Evolutionary conservation across 2,797 vertebrate genomes (phyloP).

Genomic region (Uromys caudimaculatus): DNA sequence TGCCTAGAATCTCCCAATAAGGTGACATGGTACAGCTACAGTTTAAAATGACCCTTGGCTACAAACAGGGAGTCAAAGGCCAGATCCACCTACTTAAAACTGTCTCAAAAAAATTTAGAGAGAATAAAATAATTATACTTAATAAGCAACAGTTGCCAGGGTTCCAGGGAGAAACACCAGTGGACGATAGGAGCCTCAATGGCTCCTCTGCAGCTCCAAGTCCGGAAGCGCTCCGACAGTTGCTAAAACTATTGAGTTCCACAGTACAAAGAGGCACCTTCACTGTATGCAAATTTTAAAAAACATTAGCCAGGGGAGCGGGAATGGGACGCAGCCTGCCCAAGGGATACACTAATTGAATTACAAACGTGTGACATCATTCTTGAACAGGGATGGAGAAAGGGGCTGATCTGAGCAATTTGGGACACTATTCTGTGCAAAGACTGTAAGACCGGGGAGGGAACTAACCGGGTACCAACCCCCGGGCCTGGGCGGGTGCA

Average conservation of each 20-base stretch:
- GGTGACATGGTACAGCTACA: background rate
- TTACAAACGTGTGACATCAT: constrained; percentile 64
- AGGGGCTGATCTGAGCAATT: background rate
- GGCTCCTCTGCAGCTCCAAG: background rate
- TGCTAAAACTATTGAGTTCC: background rate
- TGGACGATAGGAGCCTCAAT: background rate
- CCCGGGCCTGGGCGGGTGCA: background rate
- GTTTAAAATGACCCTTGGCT: background rate
- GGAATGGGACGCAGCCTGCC: constrained; percentile 30
- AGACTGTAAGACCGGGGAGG: background rate
- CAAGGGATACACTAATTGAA: constrained; percentile 47
- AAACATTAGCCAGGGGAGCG: constrained; percentile 39
- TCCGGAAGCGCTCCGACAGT: background rate
- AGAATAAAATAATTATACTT: background rate
- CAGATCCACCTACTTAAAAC: background rate
- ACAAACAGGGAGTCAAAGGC: background rate
- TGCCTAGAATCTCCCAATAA: background rate
- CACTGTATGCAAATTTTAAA: constrained; percentile 24
- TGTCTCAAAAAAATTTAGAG: background rate
- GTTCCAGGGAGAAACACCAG: background rate
- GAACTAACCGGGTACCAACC: background rate
- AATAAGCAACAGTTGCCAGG: background rate
- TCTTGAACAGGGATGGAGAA: background rate
- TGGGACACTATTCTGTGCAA: constrained; percentile 32
- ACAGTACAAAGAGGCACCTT: constrained; percentile 43